Base-by-base conservation (phyloP, 2,113 vertebrate species). In the Poeciliopsis prolifica region DNA sequence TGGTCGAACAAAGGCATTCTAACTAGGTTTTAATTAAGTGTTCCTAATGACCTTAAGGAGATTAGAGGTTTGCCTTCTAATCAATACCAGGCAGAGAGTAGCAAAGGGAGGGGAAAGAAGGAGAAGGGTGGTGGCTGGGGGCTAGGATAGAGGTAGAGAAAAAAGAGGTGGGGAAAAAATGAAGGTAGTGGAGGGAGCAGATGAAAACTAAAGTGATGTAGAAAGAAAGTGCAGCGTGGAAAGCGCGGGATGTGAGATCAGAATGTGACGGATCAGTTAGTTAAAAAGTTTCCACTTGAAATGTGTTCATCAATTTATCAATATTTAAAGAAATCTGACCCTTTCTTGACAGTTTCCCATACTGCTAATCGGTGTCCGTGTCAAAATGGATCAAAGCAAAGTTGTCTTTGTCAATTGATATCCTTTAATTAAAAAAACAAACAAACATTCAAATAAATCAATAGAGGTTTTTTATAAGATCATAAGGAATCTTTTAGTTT, bases 11-110 rank as follows among this genome's bases (percentile, higher is more conserved):
- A 92, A 93, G 92, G 89, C 92, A 92, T 93, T 93, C 95, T 96
- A 97, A 97, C 95, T 96, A 95, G 95, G 94, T 96, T 98, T 98
- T 98, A 98, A 98, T 99, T 96, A 98, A 97, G 96, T 97, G 96
- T 95, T 94, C 94, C 95, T 97, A 98, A 98, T 96, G 96, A 97
- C 96, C 96, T 97, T 96, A 97, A 96, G 94, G 95, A 93, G 96
- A 97, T 99, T 98, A 97, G 95, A 95, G 95, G 95, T 95, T 97
- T 93, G 95, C 96, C 96, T 97, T 95, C 96, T 96, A 96, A 98
- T 98, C 97, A 97, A 97, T 98, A 97, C 86, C 79, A 95, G 93
- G 90, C 95, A 94, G 94, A 94, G 95, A 91, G 92, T 93, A 94
- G 96, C 86, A 88, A 83, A 82, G 87, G 89, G 87, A 89, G 89